Base-by-base conservation (phyloP, 2,113 vertebrate genomes). In the Pluvianellus socialis region DNA sequence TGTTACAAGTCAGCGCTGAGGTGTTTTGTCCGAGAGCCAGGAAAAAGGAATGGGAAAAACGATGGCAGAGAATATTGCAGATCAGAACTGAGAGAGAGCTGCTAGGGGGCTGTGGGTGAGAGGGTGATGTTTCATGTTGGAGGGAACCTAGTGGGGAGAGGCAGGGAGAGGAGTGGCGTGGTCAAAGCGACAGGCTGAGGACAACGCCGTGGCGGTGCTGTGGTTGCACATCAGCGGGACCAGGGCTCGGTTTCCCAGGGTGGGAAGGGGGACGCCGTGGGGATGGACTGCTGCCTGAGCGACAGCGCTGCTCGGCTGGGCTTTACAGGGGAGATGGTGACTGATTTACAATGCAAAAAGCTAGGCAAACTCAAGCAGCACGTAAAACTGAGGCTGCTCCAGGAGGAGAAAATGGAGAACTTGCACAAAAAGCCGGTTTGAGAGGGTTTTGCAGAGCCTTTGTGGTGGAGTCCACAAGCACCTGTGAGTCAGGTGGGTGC, bases 21-120 rank as follows among this genome's bases (percentile, higher is more conserved):
- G 82, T 90, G 92, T 90, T 96, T 47, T 90, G 70, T 94, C 33
- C 68, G 28, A 84, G 56, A 35, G 79, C 88, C 65, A 77, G 79
- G 53, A 65, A 53, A 86, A 70, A 47, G 73, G 73, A 72, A 7
- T 27, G 16, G 55, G 58, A 18, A 40, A 71, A 80, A 52, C 0
- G 1, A 40, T 53, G 68, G 68, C 33, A 81, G 42, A 53, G 74
- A n/a, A 16, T 17, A 33, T 11, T 52, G 49, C 32, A 40, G 70
- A 42, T 24, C 23, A 27, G 52, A 91, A 71, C 62, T 28, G 58
- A 44, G 55, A 59, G 19, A 9, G 59, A 88, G 67, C 40, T 72
- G 50, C 67, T 32, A 12, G 0, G 2, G 75, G 63, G 58, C 27
- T 0, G 1, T 16, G 62, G 8, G 50, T 47, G 68, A 73, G 42